phyloP scores from a whole-genome alignment of 1,140 invertebrate genomes.

The Neocloeon triangulifer region DNA sequence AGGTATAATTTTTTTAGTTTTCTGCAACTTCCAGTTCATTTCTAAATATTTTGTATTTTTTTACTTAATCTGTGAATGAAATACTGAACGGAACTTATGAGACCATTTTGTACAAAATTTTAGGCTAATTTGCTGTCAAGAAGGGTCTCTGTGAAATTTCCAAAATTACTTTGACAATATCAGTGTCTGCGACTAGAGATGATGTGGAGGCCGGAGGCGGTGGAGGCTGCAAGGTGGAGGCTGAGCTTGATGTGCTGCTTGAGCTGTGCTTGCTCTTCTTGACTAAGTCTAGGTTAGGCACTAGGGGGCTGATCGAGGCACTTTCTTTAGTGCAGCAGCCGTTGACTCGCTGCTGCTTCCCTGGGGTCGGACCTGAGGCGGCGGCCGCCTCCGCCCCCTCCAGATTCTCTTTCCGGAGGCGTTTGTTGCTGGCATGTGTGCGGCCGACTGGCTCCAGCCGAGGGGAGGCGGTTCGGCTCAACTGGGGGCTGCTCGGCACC shows the following conservation, averaged over 20 bases:
- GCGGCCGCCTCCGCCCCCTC: slow-evolving; percentile 6
- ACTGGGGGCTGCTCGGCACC: slow-evolving; percentile 8
- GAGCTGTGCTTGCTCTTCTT: slow-evolving; percentile 3
- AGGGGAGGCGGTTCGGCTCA: slow-evolving; percentile 4
- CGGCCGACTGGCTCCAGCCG: slow-evolving; percentile 25
- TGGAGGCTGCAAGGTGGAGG: not conserved
- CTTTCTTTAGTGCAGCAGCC: slow-evolving; percentile 12
- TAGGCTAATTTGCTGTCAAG: too few species aligned
- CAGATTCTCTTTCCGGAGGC: slow-evolving; percentile 27
- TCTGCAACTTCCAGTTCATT: too few species aligned
- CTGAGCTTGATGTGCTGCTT: not conserved
- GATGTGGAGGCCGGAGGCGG: not conserved
- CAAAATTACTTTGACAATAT: slow-evolving; percentile 36
- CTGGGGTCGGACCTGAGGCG: slow-evolving; percentile 6
- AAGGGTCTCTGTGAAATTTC: too few species aligned
- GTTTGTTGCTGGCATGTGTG: slow-evolving; percentile 35
- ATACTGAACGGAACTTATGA: too few species aligned
- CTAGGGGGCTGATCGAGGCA: too few species aligned
- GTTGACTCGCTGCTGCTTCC: slow-evolving; percentile 10
- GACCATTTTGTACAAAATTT: too few species aligned
- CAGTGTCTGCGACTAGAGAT: slow-evolving; percentile 12
- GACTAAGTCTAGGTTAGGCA: not conserved
- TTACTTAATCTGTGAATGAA: too few species aligned
- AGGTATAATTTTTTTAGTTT: too few species aligned
- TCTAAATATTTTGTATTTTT: too few species aligned